Percentiles rank a stretch among this genome's conserved stretches.
phyloP scores from a whole-genome alignment of 2,113 vertebrate species.

The Prolemur simus region DNA sequence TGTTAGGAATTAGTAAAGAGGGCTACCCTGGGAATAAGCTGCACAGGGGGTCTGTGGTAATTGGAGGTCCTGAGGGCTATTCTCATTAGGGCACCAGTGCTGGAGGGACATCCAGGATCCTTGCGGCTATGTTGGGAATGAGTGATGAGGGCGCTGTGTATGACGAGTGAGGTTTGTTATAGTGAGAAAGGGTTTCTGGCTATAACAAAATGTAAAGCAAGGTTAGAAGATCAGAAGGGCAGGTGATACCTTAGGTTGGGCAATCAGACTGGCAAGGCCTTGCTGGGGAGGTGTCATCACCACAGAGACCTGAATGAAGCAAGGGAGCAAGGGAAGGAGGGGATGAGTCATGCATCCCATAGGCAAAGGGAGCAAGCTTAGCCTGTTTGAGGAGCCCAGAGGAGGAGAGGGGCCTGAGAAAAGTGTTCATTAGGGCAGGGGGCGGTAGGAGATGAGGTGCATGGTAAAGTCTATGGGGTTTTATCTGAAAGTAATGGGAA shows the following conservation, averaged over 20 bases:
- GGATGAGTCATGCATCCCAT: neutral
- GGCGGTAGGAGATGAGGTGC: neutral
- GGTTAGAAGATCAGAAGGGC: neutral
- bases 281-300: neutral
- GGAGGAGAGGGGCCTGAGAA: neutral
- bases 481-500: neutral
- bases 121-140: neutral
- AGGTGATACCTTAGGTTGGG: neutral
- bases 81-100: neutral
- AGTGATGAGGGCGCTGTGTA: neutral
- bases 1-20: neutral
- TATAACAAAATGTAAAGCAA: neutral
- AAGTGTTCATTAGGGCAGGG: neutral
- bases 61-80: neutral
- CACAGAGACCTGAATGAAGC: neutral
- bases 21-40: neutral
- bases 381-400: neutral
- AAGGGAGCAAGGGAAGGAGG: neutral
- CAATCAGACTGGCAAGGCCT: neutral
- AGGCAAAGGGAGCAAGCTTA: neutral
- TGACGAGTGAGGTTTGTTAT: neutral
- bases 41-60: neutral
- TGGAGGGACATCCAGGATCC: neutral
- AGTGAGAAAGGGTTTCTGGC: neutral
- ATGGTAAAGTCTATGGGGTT: neutral